Evolutionary conservation across 2,888 invertebrate genomes (phyloP).

Genomic region (Cosmia trapezina): DNA sequence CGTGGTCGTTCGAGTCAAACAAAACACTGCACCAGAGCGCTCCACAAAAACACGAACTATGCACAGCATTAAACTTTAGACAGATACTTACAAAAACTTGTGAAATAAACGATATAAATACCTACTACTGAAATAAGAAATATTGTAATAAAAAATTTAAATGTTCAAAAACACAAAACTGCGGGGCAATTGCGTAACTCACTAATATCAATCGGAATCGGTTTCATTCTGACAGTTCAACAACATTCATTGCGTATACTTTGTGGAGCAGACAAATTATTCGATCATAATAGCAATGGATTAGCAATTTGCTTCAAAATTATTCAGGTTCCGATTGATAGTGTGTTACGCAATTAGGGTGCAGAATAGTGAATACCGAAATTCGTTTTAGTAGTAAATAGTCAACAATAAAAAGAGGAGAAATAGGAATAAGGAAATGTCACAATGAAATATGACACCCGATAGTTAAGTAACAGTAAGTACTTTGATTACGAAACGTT

Average conservation of each 20-base stretch:
- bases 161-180: conserved; percentile 25
- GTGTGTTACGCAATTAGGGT: too few species aligned
- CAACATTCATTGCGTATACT: too few species aligned
- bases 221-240: too few species aligned
- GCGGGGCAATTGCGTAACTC: too few species aligned
- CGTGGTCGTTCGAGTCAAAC: conserved; percentile 69
- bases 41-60: conserved; percentile 38
- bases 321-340: too few species aligned
- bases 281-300: too few species aligned
- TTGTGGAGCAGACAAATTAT: too few species aligned
- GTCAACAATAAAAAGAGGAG: conserved; percentile 18
- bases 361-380: background rate
- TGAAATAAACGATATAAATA: conserved; percentile 3
- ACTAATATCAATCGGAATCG: too few species aligned
- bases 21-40: conserved; percentile 30
- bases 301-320: too few species aligned
- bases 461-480: conserved; percentile 37
- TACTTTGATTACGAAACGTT: conserved; percentile 46
- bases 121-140: conserved; percentile 12
- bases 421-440: conserved; percentile 28
- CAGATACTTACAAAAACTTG: conserved; percentile 2
- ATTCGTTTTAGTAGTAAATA: background rate
- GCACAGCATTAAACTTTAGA: conserved; percentile 12
- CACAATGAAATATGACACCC: conserved; percentile 9
- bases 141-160: background rate